These are phyloP conservation scores for Cirrhinus molitorella DNA, from an alignment of 2,797 vertebrate genomes.

Conservation along the genomic window DNA sequence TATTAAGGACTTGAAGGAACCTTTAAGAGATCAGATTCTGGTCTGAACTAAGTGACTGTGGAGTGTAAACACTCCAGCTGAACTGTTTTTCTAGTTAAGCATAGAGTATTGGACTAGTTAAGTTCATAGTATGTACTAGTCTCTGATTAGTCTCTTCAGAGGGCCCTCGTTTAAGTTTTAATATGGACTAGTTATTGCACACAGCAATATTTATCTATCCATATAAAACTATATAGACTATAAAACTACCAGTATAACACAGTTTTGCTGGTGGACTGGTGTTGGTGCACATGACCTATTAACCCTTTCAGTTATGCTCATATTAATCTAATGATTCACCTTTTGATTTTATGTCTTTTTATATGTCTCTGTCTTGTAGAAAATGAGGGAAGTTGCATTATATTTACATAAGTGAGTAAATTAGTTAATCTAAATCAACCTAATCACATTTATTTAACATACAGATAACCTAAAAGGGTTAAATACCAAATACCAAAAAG, in stretches of 20 bases:
- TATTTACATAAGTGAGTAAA: background rate
- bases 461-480: slow-evolving; percentile 18
- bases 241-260: background rate
- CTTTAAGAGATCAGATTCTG: slow-evolving; percentile 19
- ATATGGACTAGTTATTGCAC: background rate
- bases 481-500: background rate
- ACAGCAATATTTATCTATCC: background rate
- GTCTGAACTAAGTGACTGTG: background rate
- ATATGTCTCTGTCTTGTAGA: background rate
- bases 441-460: background rate
- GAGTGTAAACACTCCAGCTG: background rate
- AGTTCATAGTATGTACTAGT: background rate
- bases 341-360: background rate
- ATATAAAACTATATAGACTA: background rate
- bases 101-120: background rate
- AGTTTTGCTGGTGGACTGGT: background rate
- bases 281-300: slow-evolving; percentile 36
- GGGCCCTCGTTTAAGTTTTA: background rate
- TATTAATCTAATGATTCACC: background rate
- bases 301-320: slow-evolving; percentile 63
- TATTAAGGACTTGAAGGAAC: background rate
- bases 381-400: background rate
- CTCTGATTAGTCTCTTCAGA: background rate
- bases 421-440: background rate
- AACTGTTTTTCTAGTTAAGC: background rate